phyloP scores from a whole-genome alignment of 2,113 vertebrate species.

The Macaca mulatta region DNA sequence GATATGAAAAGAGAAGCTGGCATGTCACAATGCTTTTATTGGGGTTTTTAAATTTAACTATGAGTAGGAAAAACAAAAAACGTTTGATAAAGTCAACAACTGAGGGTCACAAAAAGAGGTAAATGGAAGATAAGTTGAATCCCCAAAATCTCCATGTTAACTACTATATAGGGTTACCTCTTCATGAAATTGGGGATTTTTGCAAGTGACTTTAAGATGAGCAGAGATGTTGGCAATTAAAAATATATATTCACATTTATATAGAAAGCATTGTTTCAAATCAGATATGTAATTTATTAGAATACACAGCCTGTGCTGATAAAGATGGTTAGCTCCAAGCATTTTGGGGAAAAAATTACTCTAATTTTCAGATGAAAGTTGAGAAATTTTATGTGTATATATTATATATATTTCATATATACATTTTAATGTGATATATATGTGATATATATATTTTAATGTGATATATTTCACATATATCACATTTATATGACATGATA shows the following conservation, averaged over 20 bases:
- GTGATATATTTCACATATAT: too few relatives aligned
- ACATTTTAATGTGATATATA: too few relatives aligned
- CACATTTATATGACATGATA: too few relatives aligned
- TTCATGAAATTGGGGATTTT: neutral
- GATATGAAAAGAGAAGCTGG: neutral
- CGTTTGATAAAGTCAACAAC: neutral
- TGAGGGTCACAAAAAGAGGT: neutral
- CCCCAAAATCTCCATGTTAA: neutral
- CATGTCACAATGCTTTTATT: neutral
- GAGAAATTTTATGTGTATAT: neutral
- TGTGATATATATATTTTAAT: too few relatives aligned
- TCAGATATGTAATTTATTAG: neutral
- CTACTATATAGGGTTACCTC: neutral
- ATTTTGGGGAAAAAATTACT: neutral
- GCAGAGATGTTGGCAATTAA: neutral
- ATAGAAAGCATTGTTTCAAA: neutral
- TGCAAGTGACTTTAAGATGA: neutral
- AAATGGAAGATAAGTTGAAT: neutral
- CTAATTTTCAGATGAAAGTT: neutral
- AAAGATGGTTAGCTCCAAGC: neutral
- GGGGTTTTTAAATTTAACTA: neutral
- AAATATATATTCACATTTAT: neutral
- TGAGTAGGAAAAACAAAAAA: neutral
- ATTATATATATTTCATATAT: too few relatives aligned
- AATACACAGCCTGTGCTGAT: neutral